These are phyloP conservation scores for Climacteris rufus DNA, from an alignment of 2,113 vertebrate species.

Conservation along the genomic window DNA sequence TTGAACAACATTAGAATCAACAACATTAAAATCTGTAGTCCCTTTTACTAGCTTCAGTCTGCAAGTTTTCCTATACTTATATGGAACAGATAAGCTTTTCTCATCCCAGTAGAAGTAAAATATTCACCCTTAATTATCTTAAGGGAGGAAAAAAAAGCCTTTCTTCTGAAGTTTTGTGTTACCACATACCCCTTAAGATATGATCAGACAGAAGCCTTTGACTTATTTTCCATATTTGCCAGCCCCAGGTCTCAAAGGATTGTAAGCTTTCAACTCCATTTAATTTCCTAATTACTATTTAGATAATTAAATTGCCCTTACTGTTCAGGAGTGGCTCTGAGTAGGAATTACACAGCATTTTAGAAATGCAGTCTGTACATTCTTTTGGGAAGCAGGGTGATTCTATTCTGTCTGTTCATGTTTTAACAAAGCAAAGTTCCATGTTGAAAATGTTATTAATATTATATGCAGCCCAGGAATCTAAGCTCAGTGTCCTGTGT, in stretches of 20 bases:
- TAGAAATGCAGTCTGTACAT: not conserved
- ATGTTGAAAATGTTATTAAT: not conserved
- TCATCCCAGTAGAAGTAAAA: not conserved
- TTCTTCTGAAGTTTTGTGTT: not conserved
- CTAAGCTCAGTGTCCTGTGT: not conserved
- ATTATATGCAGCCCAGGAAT: not conserved
- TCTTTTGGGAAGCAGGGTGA: not conserved
- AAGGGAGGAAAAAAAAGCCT: not conserved
- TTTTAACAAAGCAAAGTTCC: not conserved
- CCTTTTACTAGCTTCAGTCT: not conserved
- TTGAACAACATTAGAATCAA: too few species aligned
- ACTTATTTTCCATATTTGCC: not conserved
- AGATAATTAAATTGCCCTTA: constrained; percentile 3
- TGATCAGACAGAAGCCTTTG: not conserved
- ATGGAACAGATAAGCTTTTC: not conserved
- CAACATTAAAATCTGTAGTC: not conserved
- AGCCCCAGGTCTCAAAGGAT: not conserved
- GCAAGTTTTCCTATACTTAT: not conserved
- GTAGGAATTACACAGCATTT: not conserved
- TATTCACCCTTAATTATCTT: not conserved
- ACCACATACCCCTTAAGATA: not conserved
- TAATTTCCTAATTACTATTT: constrained; percentile 41
- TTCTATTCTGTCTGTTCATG: not conserved
- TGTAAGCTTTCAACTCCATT: constrained; percentile 1
- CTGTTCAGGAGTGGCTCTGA: not conserved